Base-by-base conservation (phyloP, 2,888 invertebrate genomes). In the Aradus depressus region DNA sequence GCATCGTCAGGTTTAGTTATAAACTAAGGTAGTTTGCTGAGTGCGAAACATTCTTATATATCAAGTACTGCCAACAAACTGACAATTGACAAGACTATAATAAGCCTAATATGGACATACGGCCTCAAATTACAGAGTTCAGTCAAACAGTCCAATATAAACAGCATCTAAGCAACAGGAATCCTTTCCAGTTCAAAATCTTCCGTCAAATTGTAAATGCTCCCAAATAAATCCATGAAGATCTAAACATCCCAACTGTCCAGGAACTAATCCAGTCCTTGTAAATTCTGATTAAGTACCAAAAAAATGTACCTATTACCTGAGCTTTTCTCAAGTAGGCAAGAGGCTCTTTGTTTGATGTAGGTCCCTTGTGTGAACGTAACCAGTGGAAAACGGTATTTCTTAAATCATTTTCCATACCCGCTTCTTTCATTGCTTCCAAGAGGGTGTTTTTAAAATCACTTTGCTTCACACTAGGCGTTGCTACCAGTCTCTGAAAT, bases 331-430 rank as follows among this genome's bases (percentile, higher is more conserved):
- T 75, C 45, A 92, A 70, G 63, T 87, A 91, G 18, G 78, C 76
- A 45, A 85, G 64, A 0, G 81, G 79, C 64, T 85, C 84, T 62
- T 71, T 67, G 12, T 45, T 52, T 51, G 51, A 58, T n/a, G 61
- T 61, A 2, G 65, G 63, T 39, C 63, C 62, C 51, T 64, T 60
- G 45, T 60, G 59, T 44, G 73, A 74, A 58, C 84, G 79, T 57
- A 83, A 75, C 80, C 83, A 84, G 67, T 86, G 85, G 68, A 80
- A 89, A 43, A 90, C 81, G 53, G 85, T 83, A 64, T 90, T 90
- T 60, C 85, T 75, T 53, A 90, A 73, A 66, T 87, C 82, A 3
- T 82, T 84, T 64, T 90, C 88, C 61, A 89, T 71, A 3, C 86
- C 87, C 55, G 80, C 81, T 55, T 77, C 76, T 67, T 80, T 83